A percentile compares a stretch with the other conserved stretches of the same genome.
Evolutionary conservation across 92 coral and sea anemone species (phyloP).

Genomic region (Montipora capitata): DNA sequence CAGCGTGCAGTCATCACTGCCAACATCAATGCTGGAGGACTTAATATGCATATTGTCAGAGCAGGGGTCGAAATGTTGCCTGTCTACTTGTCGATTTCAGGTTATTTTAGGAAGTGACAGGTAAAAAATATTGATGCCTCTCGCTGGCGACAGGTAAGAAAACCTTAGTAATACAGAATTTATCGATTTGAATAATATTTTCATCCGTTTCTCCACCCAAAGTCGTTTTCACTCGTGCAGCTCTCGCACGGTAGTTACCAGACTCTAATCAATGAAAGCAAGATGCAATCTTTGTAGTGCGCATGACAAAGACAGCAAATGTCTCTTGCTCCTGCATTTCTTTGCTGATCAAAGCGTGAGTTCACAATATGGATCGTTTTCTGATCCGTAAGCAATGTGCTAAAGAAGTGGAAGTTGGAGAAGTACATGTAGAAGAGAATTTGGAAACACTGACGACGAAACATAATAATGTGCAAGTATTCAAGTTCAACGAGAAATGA

Average conservation of each 20-base stretch:
- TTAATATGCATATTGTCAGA: too few species aligned
- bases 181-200: too few species aligned
- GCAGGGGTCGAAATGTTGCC: too few species aligned
- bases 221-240: too few species aligned
- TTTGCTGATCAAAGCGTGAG: constrained; percentile 18
- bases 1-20: too few species aligned
- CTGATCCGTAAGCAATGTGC: constrained; percentile 1
- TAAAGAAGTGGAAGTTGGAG: not conserved
- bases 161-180: too few species aligned
- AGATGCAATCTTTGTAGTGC: constrained; percentile 34
- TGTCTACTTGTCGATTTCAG: too few species aligned
- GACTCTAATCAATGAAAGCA: constrained; percentile 30
- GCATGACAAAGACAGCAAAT: constrained; percentile 34
- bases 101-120: too few species aligned
- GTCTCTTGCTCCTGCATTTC: not conserved
- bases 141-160: too few species aligned
- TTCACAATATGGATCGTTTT: not conserved
- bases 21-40: too few species aligned
- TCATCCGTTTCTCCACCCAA: too few species aligned
- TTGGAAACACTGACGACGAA: constrained; percentile 1
- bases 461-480: constrained; percentile 15
- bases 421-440: constrained; percentile 30
- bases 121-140: too few species aligned
- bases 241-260: not conserved
- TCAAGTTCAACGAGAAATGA: constrained; percentile 39